Percentiles rank a stretch among this genome's conserved stretches.
Conservation (phyloP, 2,888 invertebrate genomes). For the Agrotis ipsilon region DNA sequence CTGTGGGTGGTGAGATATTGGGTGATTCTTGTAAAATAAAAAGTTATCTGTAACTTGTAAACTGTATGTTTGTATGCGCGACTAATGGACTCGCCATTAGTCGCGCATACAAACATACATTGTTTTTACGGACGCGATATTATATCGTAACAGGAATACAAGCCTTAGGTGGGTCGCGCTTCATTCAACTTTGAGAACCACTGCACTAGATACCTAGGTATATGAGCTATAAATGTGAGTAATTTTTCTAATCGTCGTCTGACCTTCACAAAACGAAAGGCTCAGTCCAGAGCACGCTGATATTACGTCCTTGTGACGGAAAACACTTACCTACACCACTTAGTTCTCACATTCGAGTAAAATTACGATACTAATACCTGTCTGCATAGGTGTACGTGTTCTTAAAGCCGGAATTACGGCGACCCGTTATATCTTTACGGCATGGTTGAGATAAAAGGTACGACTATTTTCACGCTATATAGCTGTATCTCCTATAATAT, state of each 20-base stretch:
- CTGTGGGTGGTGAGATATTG: too few species aligned
- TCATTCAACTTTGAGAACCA: too few species aligned
- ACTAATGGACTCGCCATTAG: too few species aligned
- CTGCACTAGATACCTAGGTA: not conserved
- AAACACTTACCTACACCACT: conserved; percentile 55
- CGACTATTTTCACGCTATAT: conserved; percentile 4
- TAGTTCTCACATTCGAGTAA: conserved; percentile 57
- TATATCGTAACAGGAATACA: too few species aligned
- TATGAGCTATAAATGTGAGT: conserved; percentile 26
- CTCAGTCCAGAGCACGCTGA: conserved; percentile 26
- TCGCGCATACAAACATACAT: too few species aligned
- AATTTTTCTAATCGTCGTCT: conserved; percentile 58
- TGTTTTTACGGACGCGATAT: too few species aligned
- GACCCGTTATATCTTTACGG: not conserved
- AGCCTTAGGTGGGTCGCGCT: too few species aligned
- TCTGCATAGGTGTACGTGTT: not conserved
- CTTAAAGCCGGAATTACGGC: conserved; percentile 1
- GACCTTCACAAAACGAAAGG: conserved; percentile 64
- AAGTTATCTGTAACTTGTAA: too few species aligned
- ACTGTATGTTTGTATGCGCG: too few species aligned
- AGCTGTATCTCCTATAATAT: not conserved
- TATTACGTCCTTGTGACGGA: conserved; percentile 60
- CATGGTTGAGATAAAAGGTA: not conserved
- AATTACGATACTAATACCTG: conserved; percentile 40
- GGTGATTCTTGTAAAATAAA: too few species aligned